Evolutionary conservation across 1,140 invertebrate genomes (phyloP).

Genomic region (Metaphire vulgaris): DNA sequence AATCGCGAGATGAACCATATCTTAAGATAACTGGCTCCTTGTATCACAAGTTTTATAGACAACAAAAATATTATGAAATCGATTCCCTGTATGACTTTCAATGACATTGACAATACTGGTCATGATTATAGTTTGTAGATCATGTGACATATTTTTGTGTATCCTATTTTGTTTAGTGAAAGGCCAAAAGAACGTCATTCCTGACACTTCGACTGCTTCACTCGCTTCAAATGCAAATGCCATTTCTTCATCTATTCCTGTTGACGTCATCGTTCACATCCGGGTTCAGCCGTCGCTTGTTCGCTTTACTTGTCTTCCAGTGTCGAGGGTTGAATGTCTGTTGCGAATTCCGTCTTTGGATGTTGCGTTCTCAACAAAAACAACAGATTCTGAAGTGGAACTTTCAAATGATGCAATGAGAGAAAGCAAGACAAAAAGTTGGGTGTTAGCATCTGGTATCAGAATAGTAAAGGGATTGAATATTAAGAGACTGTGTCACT

Average conservation of each 20-base stretch:
- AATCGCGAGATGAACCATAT: too few relatives aligned
- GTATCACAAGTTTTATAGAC: too few relatives aligned
- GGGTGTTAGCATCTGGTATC: too few relatives aligned
- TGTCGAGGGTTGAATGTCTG: slow-evolving; percentile 91
- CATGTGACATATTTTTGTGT: too few relatives aligned
- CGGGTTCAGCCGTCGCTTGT: slow-evolving; percentile 95
- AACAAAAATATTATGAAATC: too few relatives aligned
- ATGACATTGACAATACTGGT: too few relatives aligned
- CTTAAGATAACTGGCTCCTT: too few relatives aligned
- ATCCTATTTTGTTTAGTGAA: background rate
- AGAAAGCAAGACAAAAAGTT: too few relatives aligned
- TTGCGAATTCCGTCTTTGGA: slow-evolving; percentile 89
- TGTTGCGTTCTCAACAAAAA: slow-evolving; percentile 55
- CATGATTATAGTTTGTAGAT: too few relatives aligned
- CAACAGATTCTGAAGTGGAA: slow-evolving; percentile 39
- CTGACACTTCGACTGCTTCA: slow-evolving; percentile 42
- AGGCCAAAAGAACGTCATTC: background rate
- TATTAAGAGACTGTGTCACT: too few relatives aligned
- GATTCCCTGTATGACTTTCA: too few relatives aligned
- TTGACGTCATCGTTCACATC: slow-evolving; percentile 97
- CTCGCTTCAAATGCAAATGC: slow-evolving; percentile 40
- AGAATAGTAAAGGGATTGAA: too few relatives aligned
- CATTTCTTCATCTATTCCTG: slow-evolving; percentile 82
- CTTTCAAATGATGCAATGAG: background rate
- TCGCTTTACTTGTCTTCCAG: slow-evolving; percentile 77